A percentile compares a stretch with the other conserved stretches of the same genome.
phyloP scores from a whole-genome alignment of 2,888 invertebrate species.

The Empis livida region DNA sequence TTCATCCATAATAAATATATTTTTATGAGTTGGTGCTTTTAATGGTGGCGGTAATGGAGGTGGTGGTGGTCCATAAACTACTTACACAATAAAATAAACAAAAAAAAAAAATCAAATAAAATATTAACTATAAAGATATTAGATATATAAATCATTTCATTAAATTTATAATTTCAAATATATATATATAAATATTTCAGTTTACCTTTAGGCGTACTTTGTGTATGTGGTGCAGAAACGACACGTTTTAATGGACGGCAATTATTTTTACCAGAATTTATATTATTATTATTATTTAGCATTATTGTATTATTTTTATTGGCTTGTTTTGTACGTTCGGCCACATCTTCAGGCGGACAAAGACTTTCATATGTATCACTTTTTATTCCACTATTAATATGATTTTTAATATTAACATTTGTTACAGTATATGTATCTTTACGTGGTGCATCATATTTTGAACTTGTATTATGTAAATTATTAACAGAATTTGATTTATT shows the following conservation, averaged over 20 bases:
- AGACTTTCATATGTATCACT: conserved; percentile 37
- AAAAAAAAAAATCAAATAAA: neutral
- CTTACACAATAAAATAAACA: conserved; percentile 4
- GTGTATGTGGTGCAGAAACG: conserved; percentile 42
- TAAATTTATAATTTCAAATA: no score
- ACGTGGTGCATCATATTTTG: conserved; percentile 24
- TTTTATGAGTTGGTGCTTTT: conserved; percentile 29
- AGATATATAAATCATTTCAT: neutral
- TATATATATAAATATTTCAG: no score
- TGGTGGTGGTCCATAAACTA: conserved; percentile 47
- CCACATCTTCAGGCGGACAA: conserved; percentile 34
- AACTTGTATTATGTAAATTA: conserved; percentile 25
- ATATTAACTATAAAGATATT: neutral
- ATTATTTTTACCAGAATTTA: conserved; percentile 16
- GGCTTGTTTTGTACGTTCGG: conserved; percentile 31
- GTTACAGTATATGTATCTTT: conserved; percentile 27
- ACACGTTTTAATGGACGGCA: conserved; percentile 40
- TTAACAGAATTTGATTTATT: conserved; percentile 32
- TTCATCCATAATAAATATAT: neutral
- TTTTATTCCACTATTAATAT: conserved; percentile 28
- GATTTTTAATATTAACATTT: conserved; percentile 31
- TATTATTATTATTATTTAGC: conserved; percentile 17
- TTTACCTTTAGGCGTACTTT: conserved; percentile 22
- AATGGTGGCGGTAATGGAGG: conserved; percentile 54
- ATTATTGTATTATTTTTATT: conserved; percentile 28